Conservation (phyloP, 2,888 invertebrate species). For the Germaria angustata region DNA sequence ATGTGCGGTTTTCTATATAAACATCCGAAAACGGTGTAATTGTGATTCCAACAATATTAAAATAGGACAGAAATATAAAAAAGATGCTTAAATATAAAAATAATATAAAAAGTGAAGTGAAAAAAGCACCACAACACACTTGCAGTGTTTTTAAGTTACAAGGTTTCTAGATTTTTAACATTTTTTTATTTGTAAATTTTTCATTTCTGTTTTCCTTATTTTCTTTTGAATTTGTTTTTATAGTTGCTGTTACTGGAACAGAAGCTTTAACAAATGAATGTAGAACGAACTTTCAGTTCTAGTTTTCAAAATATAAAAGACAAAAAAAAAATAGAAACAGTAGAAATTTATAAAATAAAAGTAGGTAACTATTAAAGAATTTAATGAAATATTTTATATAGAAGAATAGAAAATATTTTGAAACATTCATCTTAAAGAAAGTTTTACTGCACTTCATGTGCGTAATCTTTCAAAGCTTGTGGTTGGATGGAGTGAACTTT, state of each 20-base stretch:
- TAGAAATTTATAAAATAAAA: neutral
- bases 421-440: too few relatives aligned
- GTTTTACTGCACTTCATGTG: too few relatives aligned
- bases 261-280: slow-evolving; percentile 47
- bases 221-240: slow-evolving; percentile 6
- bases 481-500: too few relatives aligned
- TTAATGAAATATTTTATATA: slow-evolving; percentile 35
- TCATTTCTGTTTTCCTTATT: neutral
- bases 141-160: slow-evolving; percentile 58
- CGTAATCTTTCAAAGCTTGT: too few relatives aligned
- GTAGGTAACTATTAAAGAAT: slow-evolving; percentile 38
- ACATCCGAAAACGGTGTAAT: slow-evolving; percentile 42
- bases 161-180: slow-evolving; percentile 52
- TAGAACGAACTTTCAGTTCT: slow-evolving; percentile 16
- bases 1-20: too few relatives aligned
- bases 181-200: slow-evolving; percentile 34
- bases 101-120: slow-evolving; percentile 33
- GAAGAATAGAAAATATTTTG: neutral
- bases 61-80: slow-evolving; percentile 34
- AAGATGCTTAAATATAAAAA: slow-evolving; percentile 51
- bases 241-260: slow-evolving; percentile 30
- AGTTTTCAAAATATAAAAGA: slow-evolving; percentile 4
- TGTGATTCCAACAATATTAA: slow-evolving; percentile 15
- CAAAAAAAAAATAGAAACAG: neutral
- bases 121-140: slow-evolving; percentile 54